Evolutionary conservation across 2,113 vertebrate genomes (phyloP).

Genomic region (Apodemus speciosus): DNA sequence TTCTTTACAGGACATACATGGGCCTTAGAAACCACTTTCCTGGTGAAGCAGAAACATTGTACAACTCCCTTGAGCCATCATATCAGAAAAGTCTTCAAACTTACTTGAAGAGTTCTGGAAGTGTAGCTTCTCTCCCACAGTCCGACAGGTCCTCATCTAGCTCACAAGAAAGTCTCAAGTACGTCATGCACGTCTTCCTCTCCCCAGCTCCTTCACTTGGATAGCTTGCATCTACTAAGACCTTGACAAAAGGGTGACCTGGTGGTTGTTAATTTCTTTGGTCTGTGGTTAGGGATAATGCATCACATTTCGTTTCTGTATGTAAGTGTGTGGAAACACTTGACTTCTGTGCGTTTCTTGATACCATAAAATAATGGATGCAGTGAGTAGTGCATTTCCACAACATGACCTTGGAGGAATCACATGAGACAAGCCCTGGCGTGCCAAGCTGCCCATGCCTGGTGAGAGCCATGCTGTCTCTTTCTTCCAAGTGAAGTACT

Average conservation of each 20-base stretch:
- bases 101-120: conserved; percentile 93
- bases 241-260: neutral
- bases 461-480: neutral
- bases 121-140: conserved; percentile 95
- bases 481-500: conserved; percentile 4
- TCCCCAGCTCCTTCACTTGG: neutral
- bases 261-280: neutral
- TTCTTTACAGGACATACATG: conserved; percentile 91
- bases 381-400: neutral
- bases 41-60: conserved; percentile 91
- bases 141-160: conserved; percentile 98
- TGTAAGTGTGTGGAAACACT: neutral
- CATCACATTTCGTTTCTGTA: conserved; percentile 38
- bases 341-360: conserved; percentile 4
- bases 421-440: neutral
- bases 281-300: neutral
- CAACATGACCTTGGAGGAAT: neutral
- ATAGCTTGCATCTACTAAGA: neutral
- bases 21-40: conserved; percentile 97
- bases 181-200: conserved; percentile 72
- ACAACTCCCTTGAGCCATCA: conserved; percentile 94
- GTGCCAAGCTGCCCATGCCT: neutral
- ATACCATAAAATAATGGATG: neutral
- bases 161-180: conserved; percentile 99
- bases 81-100: conserved; percentile 97